Base-by-base conservation (phyloP, 2,113 vertebrate genomes). In the Chamaetylas fuelleborni region DNA sequence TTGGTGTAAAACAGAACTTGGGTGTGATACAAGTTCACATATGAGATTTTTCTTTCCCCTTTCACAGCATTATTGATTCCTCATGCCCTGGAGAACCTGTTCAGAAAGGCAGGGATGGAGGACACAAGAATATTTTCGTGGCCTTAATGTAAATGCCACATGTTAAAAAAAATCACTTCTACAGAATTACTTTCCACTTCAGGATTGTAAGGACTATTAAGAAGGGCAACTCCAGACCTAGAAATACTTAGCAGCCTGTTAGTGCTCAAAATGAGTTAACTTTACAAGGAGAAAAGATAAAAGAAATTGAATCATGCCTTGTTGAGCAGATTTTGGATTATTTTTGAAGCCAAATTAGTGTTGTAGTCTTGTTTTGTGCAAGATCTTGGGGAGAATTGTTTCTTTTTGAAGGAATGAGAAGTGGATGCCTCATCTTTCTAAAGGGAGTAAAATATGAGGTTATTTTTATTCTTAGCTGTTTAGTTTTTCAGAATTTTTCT, bases 101-200 rank as follows among this genome's bases (percentile, higher is more conserved):
- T 86, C 58, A 86, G 51, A 91, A 86, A 76, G 40, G 45, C 58
- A 2, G 77, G 57, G 86, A 85, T 81, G 53, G 58, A 78, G 48
- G 85, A 91, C 90, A 81, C 2, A 15, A 57, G 67, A 88, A 70
- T 92, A 61, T 76, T 94, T 93, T 88, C 96, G 86, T 80, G 96
- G 60, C 81, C 87, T 86, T 93, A 91, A 93, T 94, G 74, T 62
- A 90, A 95, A 95, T 95, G 90, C 96, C 97, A 97, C 93, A 53
- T 97, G 96, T 97, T 95, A 96, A 92, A 72, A 72, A 53, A 82
- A 96, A 81, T 97, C 95, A 84, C 84, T 36, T 95, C 72, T 97
- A 93, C 92, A 97, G 92, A 96, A 96, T 84, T 56, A 61, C 74
- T 91, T 94, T 96, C 73, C 61, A 67, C 45, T 91, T 81, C 24